Evolutionary conservation across 2,888 invertebrate genomes (phyloP).

Genomic region (Cantharis nigra): DNA sequence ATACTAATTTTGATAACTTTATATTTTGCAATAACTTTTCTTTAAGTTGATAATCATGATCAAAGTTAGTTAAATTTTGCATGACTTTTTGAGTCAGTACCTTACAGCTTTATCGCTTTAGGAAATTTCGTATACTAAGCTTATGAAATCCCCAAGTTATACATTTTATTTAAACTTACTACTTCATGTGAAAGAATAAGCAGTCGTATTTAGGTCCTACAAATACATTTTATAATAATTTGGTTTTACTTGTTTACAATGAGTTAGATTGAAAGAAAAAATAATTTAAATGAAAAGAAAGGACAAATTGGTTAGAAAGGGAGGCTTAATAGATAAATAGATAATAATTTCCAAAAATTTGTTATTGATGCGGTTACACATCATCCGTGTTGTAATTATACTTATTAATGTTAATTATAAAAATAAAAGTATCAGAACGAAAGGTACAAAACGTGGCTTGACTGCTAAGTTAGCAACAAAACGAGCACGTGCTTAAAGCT

Average conservation of each 20-base stretch:
- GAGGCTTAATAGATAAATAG: neutral
- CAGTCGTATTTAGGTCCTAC: neutral
- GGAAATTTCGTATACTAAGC: neutral
- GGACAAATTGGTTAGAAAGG: neutral
- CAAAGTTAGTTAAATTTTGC: neutral
- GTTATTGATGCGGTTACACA: neutral
- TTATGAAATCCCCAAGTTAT: neutral
- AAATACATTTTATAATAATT: neutral
- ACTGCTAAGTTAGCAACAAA: constrained; percentile 32
- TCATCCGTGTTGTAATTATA: neutral
- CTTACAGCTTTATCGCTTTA: neutral
- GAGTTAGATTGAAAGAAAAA: neutral
- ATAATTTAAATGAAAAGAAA: neutral
- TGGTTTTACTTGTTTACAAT: neutral
- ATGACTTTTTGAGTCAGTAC: neutral
- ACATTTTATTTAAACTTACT: constrained; percentile 1
- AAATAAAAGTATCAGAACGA: constrained; percentile 8
- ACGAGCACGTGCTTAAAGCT: constrained; percentile 34
- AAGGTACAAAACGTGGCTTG: constrained; percentile 19
- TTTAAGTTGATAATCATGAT: neutral
- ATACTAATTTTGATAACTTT: neutral
- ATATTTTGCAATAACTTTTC: neutral
- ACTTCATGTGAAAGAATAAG: neutral
- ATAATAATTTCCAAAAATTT: neutral
- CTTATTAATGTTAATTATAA: constrained; percentile 1